Evolutionary conservation across 2,113 vertebrate genomes (phyloP).

Genomic region (Monarcha castaneiventris): DNA sequence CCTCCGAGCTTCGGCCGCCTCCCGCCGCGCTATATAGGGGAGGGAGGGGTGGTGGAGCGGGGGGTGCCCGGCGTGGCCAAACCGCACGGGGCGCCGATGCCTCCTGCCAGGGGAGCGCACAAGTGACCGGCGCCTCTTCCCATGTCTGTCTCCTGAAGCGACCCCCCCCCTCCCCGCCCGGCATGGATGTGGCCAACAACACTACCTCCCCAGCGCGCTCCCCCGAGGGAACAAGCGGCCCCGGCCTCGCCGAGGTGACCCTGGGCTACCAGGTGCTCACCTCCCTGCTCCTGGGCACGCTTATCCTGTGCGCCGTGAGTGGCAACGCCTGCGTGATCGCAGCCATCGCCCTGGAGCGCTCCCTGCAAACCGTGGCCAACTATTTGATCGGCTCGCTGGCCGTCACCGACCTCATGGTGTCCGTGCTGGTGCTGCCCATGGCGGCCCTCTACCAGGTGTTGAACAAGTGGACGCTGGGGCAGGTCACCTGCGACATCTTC

Average conservation of each 20-base stretch:
- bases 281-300: slow-evolving; percentile 85
- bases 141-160: not conserved
- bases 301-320: slow-evolving; percentile 91
- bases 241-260: slow-evolving; percentile 72
- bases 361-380: slow-evolving; percentile 96
- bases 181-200: slow-evolving; percentile 80
- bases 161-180: not conserved
- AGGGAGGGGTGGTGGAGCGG: not conserved
- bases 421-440: slow-evolving; percentile 96
- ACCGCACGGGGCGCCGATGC: slow-evolving; percentile 5
- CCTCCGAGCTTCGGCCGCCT: not conserved
- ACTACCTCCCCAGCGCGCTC: slow-evolving; percentile 69
- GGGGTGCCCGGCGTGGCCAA: not conserved
- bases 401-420: slow-evolving; percentile 97
- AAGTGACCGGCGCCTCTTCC: slow-evolving; percentile 2
- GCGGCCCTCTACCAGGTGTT: slow-evolving; percentile 96
- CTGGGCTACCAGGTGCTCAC: slow-evolving; percentile 92
- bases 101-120: slow-evolving; percentile 13
- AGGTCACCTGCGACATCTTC: slow-evolving; percentile 93
- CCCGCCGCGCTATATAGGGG: slow-evolving; percentile 7
- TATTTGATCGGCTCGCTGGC: slow-evolving; percentile 97
- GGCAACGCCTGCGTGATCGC: slow-evolving; percentile 96
- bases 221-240: slow-evolving; percentile 65
- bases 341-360: slow-evolving; percentile 92
- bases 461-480: slow-evolving; percentile 97